Percentiles rank a stretch among this genome's conserved stretches.
These are phyloP conservation scores for Stenodema calcarata DNA, from an alignment of 2,888 invertebrate genomes.

Conservation along the genomic window DNA sequence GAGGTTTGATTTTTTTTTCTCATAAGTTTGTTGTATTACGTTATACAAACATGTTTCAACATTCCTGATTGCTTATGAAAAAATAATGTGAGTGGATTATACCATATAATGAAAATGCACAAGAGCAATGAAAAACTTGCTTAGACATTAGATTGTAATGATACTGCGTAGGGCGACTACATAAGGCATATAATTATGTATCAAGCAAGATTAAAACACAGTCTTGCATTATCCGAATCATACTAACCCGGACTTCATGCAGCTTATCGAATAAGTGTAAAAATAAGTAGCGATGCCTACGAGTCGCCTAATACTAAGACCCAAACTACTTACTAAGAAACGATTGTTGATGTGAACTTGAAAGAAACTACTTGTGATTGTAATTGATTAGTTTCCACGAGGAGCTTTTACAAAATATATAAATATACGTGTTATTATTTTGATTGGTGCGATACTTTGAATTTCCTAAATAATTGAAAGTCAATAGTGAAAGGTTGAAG, in stretches of 20 bases:
- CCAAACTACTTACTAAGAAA: not conserved
- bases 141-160: not conserved
- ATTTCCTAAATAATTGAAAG: too few relatives aligned
- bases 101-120: not conserved
- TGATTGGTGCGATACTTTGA: too few relatives aligned
- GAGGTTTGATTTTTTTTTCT: not conserved
- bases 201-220: not conserved
- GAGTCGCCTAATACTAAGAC: not conserved
- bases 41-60: not conserved
- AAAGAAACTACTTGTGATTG: not conserved
- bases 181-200: not conserved
- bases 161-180: not conserved
- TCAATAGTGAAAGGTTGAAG: too few relatives aligned
- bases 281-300: slow-evolving; percentile 40
- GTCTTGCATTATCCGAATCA: not conserved
- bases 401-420: too few relatives aligned
- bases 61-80: not conserved
- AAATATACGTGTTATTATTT: too few relatives aligned
- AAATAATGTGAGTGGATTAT: not conserved
- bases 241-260: not conserved
- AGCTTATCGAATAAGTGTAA: slow-evolving; percentile 12
- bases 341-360: slow-evolving; percentile 1
- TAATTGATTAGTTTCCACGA: too few relatives aligned
- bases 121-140: not conserved
- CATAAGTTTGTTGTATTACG: not conserved